Evolutionary conservation across 2,888 invertebrate genomes (phyloP).

Genomic region (Perdita meconis): DNA sequence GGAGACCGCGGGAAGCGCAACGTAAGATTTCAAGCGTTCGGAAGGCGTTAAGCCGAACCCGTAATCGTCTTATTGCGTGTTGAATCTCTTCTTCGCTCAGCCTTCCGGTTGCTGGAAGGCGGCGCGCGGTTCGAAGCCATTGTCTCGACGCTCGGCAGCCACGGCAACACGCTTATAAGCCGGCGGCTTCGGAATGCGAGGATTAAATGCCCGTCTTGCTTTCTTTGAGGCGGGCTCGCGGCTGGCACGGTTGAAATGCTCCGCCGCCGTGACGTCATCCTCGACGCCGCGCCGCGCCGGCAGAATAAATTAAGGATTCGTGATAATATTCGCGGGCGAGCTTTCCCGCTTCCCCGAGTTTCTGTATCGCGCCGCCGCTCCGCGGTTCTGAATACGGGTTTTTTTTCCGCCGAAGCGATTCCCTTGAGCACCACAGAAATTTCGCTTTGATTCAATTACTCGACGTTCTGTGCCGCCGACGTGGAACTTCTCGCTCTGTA

Average conservation of each 20-base stretch:
- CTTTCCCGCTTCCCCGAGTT: not conserved
- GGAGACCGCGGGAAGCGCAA: no score
- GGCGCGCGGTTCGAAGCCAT: constrained; percentile 64
- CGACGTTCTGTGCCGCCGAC: not conserved
- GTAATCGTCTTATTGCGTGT: constrained; percentile 82
- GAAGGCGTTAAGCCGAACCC: constrained; percentile 73
- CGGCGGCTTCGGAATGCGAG: constrained; percentile 66
- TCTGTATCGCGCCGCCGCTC: not conserved
- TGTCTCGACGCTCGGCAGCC: constrained; percentile 75
- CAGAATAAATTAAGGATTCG: constrained; percentile 48
- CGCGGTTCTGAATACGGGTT: constrained; percentile 19
- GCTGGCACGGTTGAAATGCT: constrained; percentile 30
- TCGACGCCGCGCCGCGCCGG: no score
- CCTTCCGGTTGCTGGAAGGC: constrained; percentile 57
- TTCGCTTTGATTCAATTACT: constrained; percentile 30
- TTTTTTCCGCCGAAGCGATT: constrained; percentile 4
- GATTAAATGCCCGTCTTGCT: constrained; percentile 68
- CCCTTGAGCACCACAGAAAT: not conserved
- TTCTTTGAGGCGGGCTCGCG: constrained; percentile 60
- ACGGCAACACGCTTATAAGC: constrained; percentile 71
- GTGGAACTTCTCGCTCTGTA: not conserved
- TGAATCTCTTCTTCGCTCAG: constrained; percentile 75
- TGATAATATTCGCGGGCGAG: constrained; percentile 21
- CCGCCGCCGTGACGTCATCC: constrained; percentile 14
- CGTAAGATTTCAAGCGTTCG: constrained; percentile 45